Base-by-base conservation (phyloP, 1,140 invertebrate species). In the Lepeophtheirus salmonis region DNA sequence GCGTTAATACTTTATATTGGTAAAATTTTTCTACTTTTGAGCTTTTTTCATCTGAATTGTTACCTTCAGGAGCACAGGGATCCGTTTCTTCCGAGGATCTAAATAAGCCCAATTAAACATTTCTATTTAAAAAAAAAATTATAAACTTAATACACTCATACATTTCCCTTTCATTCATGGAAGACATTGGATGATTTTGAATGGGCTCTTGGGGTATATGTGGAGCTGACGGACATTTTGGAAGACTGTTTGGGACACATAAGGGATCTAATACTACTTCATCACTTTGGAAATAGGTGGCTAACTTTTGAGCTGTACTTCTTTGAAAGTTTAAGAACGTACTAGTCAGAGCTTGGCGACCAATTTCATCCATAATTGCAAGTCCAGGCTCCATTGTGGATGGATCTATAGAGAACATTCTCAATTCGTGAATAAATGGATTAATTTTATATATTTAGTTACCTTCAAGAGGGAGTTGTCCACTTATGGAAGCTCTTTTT, bases 351-450 rank as follows among this genome's bases (percentile, higher is more conserved):
- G 55, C 55, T 48, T 25, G 2, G 3, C 55, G 55, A 18, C 55
- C 55, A 25, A 57, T 57, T 25, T 57, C 55, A 21, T 57, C 55
- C 55, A 57, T 57, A n/a, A 57, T 23, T 14, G 55, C 55, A n/a
- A 57, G 55, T 2, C 55, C 55, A 26, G 55, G 55, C 55, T 57
- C 55, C 21, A 57, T 41, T 41, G 30, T 41, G 30, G 30, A 41
- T 41, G 30, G 30, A 41, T 41, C 30, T 41, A n/a, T 41, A 41
- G n/a, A 41, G n/a, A 41, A 41, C n/a, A n/a, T n/a, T n/a, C n/a
- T n/a, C n/a, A n/a, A n/a, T n/a, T n/a, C n/a, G n/a, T n/a, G n/a
- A n/a, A n/a, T n/a, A n/a, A n/a, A n/a, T n/a, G n/a, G n/a, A n/a
- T n/a, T n/a, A n/a, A n/a, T n/a, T n/a, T n/a, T n/a, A n/a, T n/a